These are phyloP conservation scores for Gadopsis marmoratus DNA, from an alignment of 2,797 vertebrate genomes.

Conservation along the genomic window DNA sequence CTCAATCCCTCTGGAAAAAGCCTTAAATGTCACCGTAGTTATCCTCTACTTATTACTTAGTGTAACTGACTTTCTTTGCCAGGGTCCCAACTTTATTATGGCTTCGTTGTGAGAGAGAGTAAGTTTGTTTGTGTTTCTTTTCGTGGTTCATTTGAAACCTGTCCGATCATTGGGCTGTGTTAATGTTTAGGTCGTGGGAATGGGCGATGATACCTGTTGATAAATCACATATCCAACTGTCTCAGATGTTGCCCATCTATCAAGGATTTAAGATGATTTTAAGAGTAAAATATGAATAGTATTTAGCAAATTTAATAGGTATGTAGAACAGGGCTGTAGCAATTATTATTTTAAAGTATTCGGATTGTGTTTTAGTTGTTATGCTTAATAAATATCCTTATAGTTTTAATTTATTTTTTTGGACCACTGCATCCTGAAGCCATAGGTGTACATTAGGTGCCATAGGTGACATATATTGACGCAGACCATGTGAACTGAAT, in stretches of 20 bases:
- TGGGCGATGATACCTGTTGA: constrained; percentile 38
- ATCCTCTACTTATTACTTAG: constrained; percentile 66
- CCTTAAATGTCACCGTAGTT: constrained; percentile 92
- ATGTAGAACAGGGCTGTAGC: constrained; percentile 87
- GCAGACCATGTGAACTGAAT: constrained; percentile 23
- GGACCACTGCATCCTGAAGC: constrained; percentile 81
- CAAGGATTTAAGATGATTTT: constrained; percentile 69
- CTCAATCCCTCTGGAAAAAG: constrained; percentile 88
- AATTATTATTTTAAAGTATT: constrained; percentile 79
- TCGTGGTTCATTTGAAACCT: constrained; percentile 72
- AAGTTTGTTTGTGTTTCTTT: constrained; percentile 50
- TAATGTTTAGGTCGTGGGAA: background rate
- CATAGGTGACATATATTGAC: constrained; percentile 47
- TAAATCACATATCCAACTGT: constrained; percentile 28
- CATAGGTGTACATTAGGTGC: constrained; percentile 70
- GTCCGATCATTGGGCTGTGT: constrained; percentile 54
- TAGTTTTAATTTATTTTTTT: constrained; percentile 73
- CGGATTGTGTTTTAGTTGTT: constrained; percentile 74
- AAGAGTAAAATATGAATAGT: constrained; percentile 80
- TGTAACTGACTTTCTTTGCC: constrained; percentile 42
- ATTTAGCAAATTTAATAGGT: constrained; percentile 81
- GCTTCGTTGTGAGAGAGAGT: constrained; percentile 49
- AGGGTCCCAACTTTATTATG: constrained; percentile 73
- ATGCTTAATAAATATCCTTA: constrained; percentile 57
- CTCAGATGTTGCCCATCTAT: constrained; percentile 48